These are phyloP conservation scores for Solenopsis invicta DNA, from an alignment of 1,140 invertebrate genomes.

Conservation along the genomic window DNA sequence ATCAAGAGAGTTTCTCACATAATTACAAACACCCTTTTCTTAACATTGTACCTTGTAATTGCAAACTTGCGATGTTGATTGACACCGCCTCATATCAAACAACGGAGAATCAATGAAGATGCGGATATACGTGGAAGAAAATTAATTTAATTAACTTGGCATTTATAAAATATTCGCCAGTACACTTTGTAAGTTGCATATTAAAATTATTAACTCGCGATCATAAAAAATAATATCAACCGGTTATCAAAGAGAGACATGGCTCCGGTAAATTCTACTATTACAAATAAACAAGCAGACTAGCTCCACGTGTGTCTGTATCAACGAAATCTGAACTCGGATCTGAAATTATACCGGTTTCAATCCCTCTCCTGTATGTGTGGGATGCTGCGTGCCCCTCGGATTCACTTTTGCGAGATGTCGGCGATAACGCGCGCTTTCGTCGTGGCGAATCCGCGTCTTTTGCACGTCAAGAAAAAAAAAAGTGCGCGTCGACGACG, in stretches of 20 bases:
- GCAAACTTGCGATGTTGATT: background rate
- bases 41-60: background rate
- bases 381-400: slow-evolving; percentile 5
- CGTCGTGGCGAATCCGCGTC: slow-evolving; percentile 40
- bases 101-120: background rate
- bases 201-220: background rate
- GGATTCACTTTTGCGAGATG: slow-evolving; percentile 42
- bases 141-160: background rate
- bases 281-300: slow-evolving; percentile 22
- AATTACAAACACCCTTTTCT: slow-evolving; percentile 8
- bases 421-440: slow-evolving; percentile 49
- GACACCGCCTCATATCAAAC: background rate
- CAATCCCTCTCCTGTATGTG: background rate
- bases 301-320: background rate
- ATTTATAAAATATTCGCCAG: background rate
- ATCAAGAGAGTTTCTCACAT: background rate
- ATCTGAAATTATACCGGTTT: slow-evolving; percentile 40
- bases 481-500: slow-evolving; percentile 11
- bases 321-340: slow-evolving; percentile 40
- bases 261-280: slow-evolving; percentile 3
- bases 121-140: background rate
- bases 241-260: background rate
- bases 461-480: slow-evolving; percentile 40
- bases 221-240: background rate
- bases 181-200: background rate